Conservation (phyloP, 2,113 vertebrate species). For the Anseranas semipalmata region DNA sequence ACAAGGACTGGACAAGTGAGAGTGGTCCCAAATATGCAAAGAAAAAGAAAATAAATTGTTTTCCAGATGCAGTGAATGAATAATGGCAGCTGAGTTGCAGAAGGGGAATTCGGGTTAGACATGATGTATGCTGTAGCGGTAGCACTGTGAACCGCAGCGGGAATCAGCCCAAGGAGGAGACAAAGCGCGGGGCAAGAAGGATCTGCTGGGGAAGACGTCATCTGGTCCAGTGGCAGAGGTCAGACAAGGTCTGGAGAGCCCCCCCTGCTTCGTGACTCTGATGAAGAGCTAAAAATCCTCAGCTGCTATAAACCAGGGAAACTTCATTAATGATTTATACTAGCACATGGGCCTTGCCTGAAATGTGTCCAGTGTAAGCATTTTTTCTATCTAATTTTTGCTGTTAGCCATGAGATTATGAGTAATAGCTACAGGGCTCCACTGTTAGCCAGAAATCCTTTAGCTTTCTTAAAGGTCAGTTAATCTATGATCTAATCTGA, state of each 20-base stretch:
- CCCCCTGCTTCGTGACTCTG: neutral
- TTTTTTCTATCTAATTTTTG: conserved; percentile 43
- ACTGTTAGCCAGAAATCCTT: conserved; percentile 38
- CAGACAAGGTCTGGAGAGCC: neutral
- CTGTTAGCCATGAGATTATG: conserved; percentile 48
- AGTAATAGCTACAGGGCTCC: conserved; percentile 7
- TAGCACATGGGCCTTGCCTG: conserved; percentile 1
- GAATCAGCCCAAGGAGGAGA: neutral
- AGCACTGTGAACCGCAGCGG: neutral
- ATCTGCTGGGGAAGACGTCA: neutral
- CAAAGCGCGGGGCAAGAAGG: neutral
- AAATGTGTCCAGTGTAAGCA: neutral
- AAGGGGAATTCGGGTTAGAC: neutral
- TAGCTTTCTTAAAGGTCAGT: conserved; percentile 53
- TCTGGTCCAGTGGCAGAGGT: neutral
- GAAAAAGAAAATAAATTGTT: neutral
- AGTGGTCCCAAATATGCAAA: neutral
- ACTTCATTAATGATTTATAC: conserved; percentile 46
- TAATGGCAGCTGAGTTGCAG: neutral
- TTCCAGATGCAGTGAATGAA: neutral
- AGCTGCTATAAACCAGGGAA: neutral
- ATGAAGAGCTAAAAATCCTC: conserved; percentile 28
- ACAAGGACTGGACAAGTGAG: neutral
- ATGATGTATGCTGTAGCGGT: neutral
- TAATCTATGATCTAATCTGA: conserved; percentile 62